Evolutionary conservation across 2,797 vertebrate genomes (phyloP), one percentile per base, ranked within the genome.

Genomic region (Rhadinocentrus ornatus): DNA sequence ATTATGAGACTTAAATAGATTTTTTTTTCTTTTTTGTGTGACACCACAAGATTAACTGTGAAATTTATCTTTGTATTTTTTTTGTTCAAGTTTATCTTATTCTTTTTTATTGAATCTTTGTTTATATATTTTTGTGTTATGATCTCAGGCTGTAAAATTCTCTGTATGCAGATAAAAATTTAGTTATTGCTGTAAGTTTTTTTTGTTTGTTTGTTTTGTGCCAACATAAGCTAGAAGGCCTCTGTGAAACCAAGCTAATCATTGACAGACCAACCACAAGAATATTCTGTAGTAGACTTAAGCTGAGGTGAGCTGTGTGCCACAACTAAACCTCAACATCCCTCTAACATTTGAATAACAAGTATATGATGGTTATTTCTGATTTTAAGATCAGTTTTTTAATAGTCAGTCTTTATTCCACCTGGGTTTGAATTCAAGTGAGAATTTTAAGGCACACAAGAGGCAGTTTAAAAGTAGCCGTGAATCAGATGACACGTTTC

Each of bases 401-500:
- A 50, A 12, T 3, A 2, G 2, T 32, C 15, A 1, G 35, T 57
- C 7, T 6, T 34, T n/a, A 68, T 64, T 80, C 71, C 39, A 48
- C 66, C 61, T 46, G 29, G 29, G 60, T 73, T 34, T 81, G 56
- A 29, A 78, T 59, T 44, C 41, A 48, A 80, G 72, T 57, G 58
- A 64, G 66, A 78, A 53, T 69, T 80, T 90, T 71, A 81, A 74
- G 48, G 65, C 59, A 7, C 80, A 63, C 70, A 0, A 27, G 79
- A 77, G 83, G 63, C 70, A 32, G 68, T 75, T 88, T 82, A 80
- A 55, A 86, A 76, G 74, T 56, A 84, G 72, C 69, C 70, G 66
- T 75, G 77, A 81, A 80, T 60, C 41, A 44, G 69, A 84, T 72
- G 80, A 89, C 86, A 77, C 80, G 81, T 74, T 85, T 86, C 82